Evolutionary conservation across 2,113 vertebrate genomes (phyloP).

Genomic region (Heliornis fulica): DNA sequence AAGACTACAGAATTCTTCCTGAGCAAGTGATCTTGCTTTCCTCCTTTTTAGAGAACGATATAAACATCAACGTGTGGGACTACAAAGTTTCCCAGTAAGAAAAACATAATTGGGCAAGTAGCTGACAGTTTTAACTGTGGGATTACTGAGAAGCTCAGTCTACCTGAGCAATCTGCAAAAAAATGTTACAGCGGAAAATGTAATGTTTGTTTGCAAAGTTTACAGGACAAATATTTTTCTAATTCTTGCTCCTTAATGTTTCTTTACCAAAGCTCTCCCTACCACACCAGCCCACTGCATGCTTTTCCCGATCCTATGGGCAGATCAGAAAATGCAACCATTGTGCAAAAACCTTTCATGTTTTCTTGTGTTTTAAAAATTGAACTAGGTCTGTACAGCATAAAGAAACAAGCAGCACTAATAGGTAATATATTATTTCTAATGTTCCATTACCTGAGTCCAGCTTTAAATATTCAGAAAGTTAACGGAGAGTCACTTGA

Average conservation of each 20-base stretch:
- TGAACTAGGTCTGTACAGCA: not conserved
- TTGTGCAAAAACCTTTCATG: not conserved
- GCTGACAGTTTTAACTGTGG: not conserved
- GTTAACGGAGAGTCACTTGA: not conserved
- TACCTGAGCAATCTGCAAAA: not conserved
- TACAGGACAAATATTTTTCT: not conserved
- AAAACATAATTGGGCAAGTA: not conserved
- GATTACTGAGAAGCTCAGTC: not conserved
- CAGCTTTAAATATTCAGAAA: not conserved
- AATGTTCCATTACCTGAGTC: not conserved
- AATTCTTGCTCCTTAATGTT: not conserved
- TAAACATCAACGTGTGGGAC: not conserved
- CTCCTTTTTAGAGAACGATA: not conserved
- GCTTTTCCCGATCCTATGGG: not conserved
- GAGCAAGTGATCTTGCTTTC: not conserved
- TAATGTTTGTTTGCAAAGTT: not conserved
- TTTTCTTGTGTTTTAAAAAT: not conserved
- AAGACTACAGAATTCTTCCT: not conserved
- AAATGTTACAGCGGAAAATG: not conserved
- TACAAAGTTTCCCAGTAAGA: not conserved
- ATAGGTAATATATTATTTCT: not conserved
- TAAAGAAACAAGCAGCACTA: not conserved
- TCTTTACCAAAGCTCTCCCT: not conserved
- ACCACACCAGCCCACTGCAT: not conserved
- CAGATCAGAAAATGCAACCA: slow-evolving; percentile 11